phyloP scores from a whole-genome alignment of 2,797 vertebrate species.

The Intellagama lesueurii region DNA sequence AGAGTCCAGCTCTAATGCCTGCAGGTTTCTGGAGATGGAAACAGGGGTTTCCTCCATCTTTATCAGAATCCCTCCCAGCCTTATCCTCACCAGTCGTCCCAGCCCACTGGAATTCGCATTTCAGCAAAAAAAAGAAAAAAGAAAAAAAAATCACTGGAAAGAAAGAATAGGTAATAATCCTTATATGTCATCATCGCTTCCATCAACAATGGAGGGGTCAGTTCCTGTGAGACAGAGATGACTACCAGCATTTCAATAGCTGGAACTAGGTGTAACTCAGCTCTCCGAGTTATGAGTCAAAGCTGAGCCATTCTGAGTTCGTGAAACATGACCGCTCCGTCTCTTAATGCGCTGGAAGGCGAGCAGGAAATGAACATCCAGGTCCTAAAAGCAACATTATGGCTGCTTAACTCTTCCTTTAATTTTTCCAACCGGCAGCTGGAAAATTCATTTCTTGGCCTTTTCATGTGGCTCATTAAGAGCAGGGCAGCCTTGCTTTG shows the following conservation, averaged over 20 bases:
- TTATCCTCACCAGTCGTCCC: background rate
- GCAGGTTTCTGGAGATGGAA: background rate
- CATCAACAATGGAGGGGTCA: slow-evolving; percentile 35
- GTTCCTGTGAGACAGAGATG: slow-evolving; percentile 21
- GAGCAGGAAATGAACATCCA: slow-evolving; percentile 11
- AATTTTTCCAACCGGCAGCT: slow-evolving; percentile 26
- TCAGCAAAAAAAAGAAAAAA: slow-evolving; percentile 20
- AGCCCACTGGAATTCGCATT: background rate
- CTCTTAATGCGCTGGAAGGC: slow-evolving; percentile 2
- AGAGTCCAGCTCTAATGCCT: no score
- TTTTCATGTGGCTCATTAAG: background rate
- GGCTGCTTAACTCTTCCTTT: background rate
- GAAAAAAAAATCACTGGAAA: background rate
- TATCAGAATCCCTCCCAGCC: background rate
- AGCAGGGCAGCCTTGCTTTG: background rate
- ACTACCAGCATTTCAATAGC: slow-evolving; percentile 35
- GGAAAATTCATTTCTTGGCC: slow-evolving; percentile 1
- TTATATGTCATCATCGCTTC: slow-evolving; percentile 19
- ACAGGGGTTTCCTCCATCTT: background rate
- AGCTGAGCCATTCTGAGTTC: background rate
- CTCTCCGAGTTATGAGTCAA: slow-evolving; percentile 14
- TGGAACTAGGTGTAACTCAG: slow-evolving; percentile 39
- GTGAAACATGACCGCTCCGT: background rate
- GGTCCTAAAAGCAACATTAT: background rate
- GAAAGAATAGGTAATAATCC: slow-evolving; percentile 38